Evolutionary conservation across 1,140 invertebrate species (phyloP).

Genomic region (Aethina tumida): DNA sequence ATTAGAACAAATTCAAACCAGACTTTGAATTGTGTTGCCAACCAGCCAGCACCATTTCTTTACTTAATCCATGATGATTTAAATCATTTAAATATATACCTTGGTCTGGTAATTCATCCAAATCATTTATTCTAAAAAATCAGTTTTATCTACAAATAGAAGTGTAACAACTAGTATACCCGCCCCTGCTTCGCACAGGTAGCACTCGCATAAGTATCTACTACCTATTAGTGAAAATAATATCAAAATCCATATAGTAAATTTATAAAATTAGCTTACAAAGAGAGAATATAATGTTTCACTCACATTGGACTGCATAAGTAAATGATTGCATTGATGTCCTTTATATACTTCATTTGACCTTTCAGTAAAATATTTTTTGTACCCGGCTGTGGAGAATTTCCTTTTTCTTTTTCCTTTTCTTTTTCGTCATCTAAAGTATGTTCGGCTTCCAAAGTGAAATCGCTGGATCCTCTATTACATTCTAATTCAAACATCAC

Average conservation of each 20-base stretch:
- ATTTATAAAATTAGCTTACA: not conserved
- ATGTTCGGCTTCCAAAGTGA: slow-evolving; percentile 5
- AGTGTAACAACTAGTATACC: not conserved
- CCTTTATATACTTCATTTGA: slow-evolving; percentile 71
- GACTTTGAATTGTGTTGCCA: slow-evolving; percentile 79
- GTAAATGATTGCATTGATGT: slow-evolving; percentile 70
- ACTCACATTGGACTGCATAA: slow-evolving; percentile 77
- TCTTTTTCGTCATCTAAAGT: slow-evolving; percentile 4
- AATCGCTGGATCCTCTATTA: slow-evolving; percentile 16
- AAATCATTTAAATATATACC: slow-evolving; percentile 76
- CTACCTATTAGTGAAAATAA: not conserved
- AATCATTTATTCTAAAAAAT: slow-evolving; percentile 62
- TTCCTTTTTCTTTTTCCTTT: slow-evolving; percentile 9
- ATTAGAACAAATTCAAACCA: not conserved
- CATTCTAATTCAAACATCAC: slow-evolving; percentile 33
- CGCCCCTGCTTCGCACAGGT: not conserved
- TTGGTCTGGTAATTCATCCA: slow-evolving; percentile 68
- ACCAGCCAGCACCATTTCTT: slow-evolving; percentile 73
- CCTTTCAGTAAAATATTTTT: slow-evolving; percentile 63
- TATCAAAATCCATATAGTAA: not conserved
- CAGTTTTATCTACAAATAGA: slow-evolving; percentile 6
- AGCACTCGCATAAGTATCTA: not conserved
- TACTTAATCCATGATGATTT: slow-evolving; percentile 74
- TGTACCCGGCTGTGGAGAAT: not conserved
- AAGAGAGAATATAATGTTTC: not conserved